These are phyloP conservation scores for Hyperopisus bebe DNA, from an alignment of 2,113 vertebrate genomes.

Conservation along the genomic window DNA sequence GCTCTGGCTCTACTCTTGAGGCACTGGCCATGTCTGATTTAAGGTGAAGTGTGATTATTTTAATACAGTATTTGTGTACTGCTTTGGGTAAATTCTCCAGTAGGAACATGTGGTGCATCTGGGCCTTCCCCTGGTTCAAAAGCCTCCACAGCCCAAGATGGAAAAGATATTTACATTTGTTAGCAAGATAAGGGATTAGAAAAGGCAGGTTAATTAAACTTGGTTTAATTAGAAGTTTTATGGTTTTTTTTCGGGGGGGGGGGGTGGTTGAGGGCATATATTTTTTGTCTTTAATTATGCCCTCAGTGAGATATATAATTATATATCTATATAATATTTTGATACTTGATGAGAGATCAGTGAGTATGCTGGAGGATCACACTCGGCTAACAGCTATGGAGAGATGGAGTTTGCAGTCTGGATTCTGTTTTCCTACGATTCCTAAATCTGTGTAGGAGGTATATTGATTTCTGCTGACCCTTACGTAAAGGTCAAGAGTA, in stretches of 20 bases:
- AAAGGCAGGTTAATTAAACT: constrained; percentile 27
- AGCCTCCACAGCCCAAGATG: background rate
- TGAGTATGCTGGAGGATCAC: background rate
- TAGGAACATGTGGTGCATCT: background rate
- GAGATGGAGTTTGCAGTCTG: background rate
- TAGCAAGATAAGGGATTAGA: constrained; percentile 20
- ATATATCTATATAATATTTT: constrained; percentile 4
- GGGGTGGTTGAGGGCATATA: background rate
- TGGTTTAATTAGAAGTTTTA: constrained; percentile 22
- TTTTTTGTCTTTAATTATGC: constrained; percentile 18
- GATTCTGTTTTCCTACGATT: background rate
- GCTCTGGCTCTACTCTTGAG: background rate
- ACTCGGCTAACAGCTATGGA: background rate
- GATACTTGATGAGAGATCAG: background rate
- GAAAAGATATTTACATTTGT: constrained; percentile 18
- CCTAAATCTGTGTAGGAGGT: constrained; percentile 13
- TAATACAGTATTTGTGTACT: background rate
- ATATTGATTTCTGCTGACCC: constrained; percentile 18
- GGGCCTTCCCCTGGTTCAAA: background rate
- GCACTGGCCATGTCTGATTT: background rate
- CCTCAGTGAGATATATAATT: background rate
- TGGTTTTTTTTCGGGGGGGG: background rate
- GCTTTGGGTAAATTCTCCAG: background rate
- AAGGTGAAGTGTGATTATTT: constrained; percentile 8
- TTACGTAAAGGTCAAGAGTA: background rate